phyloP scores from a whole-genome alignment of 2,888 invertebrate genomes.

The Oxyscelio sp. region DNA sequence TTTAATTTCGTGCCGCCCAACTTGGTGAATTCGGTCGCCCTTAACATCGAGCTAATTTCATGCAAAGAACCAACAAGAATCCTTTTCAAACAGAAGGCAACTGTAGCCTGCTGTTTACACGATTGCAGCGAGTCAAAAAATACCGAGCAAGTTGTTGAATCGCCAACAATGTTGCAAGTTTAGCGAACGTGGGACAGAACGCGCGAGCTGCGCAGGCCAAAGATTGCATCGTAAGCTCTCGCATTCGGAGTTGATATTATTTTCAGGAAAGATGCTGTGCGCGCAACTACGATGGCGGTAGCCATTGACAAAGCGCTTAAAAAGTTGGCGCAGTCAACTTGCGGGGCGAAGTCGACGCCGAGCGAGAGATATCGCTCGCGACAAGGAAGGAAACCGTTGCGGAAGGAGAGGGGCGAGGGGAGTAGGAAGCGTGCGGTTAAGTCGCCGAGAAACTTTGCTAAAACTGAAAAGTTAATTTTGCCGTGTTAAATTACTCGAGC shows the following conservation, averaged over 20 bases:
- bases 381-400: conserved; percentile 2
- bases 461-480: conserved; percentile 88
- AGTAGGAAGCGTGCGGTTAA: conserved; percentile 79
- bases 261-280: conserved; percentile 70
- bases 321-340: conserved; percentile 82
- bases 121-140: conserved; percentile 46
- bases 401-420: not conserved
- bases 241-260: conserved; percentile 85
- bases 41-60: conserved; percentile 12
- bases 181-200: conserved; percentile 60
- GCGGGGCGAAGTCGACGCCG: conserved; percentile 58
- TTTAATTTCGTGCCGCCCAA: no score
- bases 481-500: conserved; percentile 87
- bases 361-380: conserved; percentile 37
- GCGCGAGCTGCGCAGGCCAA: conserved; percentile 74
- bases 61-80: conserved; percentile 23
- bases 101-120: conserved; percentile 43
- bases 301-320: conserved; percentile 85
- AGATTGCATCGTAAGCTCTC: conserved; percentile 84
- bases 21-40: no score
- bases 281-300: conserved; percentile 76
- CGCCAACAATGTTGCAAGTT: conserved; percentile 41
- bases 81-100: conserved; percentile 25
- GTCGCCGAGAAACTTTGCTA: conserved; percentile 86
- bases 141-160: conserved; percentile 49